Evolutionary conservation across 1,140 invertebrate species (phyloP), one percentile per base, ranked within the genome.

Genomic region (Babylonia areolata): DNA sequence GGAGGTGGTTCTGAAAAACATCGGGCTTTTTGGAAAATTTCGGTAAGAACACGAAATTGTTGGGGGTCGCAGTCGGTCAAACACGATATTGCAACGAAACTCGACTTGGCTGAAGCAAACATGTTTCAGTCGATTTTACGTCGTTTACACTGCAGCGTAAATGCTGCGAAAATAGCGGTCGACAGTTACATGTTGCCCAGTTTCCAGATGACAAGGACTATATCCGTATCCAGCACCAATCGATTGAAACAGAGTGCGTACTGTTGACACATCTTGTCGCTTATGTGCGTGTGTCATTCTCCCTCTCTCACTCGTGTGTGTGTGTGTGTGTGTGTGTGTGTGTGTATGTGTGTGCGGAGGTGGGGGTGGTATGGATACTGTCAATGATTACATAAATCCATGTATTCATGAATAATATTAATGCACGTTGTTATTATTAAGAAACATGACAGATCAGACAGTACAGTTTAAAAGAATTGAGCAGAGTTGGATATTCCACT

Each of bases 231-330:
- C 64, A 46, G 64, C 40, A 39, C 42, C n/a, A 3, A 12, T n/a
- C 71, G 40, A 31, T 33, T 84, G 39, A 84, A 84, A 84, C 33
- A 84, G 31, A 46, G 82, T 84, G 75, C 39, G 81, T 33, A 69
- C 58, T 9, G 58, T 20, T 69, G 6, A 31, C 28, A 23, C n/a
- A n/a, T 6, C 23, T 69, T 28, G 58, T 69, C 20, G 6, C 23
- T 69, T 69, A n/a, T n/a, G n/a, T n/a, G n/a, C n/a, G n/a, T n/a
- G n/a, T n/a, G n/a, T n/a, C n/a, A n/a, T 54, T 54, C 20, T 54
- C 20, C 20, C 20, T 54, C 20, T 54, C n/a, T n/a, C n/a, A n/a
- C n/a, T n/a, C n/a, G n/a, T n/a, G n/a, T n/a, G n/a, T n/a, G n/a
- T n/a, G n/a, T n/a, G n/a, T n/a, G n/a, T n/a, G n/a, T n/a, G n/a